Percentiles rank a stretch among this genome's conserved stretches.
phyloP scores from a whole-genome alignment of 2,888 invertebrate species.

The Yponomeuta sedellus region DNA sequence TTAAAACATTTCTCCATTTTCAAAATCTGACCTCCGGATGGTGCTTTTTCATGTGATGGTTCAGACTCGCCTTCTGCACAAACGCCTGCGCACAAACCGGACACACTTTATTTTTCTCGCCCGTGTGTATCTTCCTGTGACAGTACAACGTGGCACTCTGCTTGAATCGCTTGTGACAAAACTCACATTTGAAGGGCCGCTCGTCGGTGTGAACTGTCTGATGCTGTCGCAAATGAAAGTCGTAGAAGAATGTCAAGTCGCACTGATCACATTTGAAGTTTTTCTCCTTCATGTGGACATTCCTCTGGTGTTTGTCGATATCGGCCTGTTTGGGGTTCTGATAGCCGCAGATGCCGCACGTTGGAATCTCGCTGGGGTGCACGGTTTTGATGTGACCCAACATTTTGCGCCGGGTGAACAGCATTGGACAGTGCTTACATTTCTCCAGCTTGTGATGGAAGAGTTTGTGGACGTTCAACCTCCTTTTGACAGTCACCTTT shows the following conservation, averaged over 20 bases:
- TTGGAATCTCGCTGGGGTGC: conserved; percentile 16
- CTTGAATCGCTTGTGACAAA: conserved; percentile 36
- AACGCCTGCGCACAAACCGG: conserved; percentile 49
- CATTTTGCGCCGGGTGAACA: not conserved
- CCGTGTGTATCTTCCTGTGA: conserved; percentile 42
- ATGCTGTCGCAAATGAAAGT: conserved; percentile 20
- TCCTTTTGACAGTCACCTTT: not conserved
- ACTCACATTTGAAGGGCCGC: conserved; percentile 32
- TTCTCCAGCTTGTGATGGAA: not conserved
- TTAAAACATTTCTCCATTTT: too few relatives aligned
- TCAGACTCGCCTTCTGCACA: conserved; percentile 28
- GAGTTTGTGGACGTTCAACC: not conserved
- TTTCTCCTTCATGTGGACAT: conserved; percentile 11
- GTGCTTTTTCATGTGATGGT: conserved; percentile 19
- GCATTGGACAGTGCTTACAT: not conserved
- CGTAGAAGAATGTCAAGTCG: not conserved
- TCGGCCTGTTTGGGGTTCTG: conserved; percentile 15
- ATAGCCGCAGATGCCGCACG: conserved; percentile 27
- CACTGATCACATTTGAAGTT: conserved; percentile 15
- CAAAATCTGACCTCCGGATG: conserved; percentile 13
- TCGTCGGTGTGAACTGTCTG: conserved; percentile 27
- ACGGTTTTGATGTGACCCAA: conserved; percentile 6
- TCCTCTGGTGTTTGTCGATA: not conserved
- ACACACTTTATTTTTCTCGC: conserved; percentile 55
- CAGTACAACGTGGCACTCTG: conserved; percentile 20